Evolutionary conservation across 2,113 vertebrate species (phyloP), one percentile per base, ranked within the genome.

Genomic region (Euleptes europaea): DNA sequence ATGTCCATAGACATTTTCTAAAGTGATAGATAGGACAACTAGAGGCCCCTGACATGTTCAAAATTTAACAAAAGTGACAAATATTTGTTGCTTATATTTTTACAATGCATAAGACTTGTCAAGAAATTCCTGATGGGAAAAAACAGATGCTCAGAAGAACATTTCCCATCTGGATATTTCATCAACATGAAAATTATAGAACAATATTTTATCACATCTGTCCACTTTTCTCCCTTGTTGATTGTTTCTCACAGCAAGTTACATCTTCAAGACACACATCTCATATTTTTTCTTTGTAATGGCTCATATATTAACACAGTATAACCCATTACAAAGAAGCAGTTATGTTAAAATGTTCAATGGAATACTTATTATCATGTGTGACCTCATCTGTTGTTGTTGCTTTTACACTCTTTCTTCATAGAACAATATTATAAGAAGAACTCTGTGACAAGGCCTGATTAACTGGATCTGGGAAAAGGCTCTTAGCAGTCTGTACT

Each of bases 61-160:
- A 23, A 67, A 67, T 63, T 67, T 80, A 80, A 47, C 17, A 80
- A 80, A 80, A 44, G 63, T 4, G 5, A 12, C 3, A 49, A n/a
- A 33, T 1, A 49, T 80, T 49, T 74, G 28, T 49, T 67, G 42
- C 63, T 67, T 65, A 67, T 12, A 49, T 72, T 82, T 82, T 72
- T 49, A 72, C 67, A 54, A 2, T 69, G 31, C 42, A 42, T 44
- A n/a, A 3, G 31, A 17, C 40, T 80, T 80, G 65, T 67, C 63
- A 80, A 67, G 31, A 80, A 67, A 69, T 80, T 80, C 40, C 31
- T 67, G 40, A 60, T 79, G 63, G 54, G 76, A 26, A 42, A 63
- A 17, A 67, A 67, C 42, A 80, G 63, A 80, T 80, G 78, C 78
- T 80, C 42, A 80, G 78, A 47, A 67, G 63, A 67, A 80, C 63